Conservation (phyloP, 2,888 invertebrate species). For the Eumacrocentrus americanus region DNA sequence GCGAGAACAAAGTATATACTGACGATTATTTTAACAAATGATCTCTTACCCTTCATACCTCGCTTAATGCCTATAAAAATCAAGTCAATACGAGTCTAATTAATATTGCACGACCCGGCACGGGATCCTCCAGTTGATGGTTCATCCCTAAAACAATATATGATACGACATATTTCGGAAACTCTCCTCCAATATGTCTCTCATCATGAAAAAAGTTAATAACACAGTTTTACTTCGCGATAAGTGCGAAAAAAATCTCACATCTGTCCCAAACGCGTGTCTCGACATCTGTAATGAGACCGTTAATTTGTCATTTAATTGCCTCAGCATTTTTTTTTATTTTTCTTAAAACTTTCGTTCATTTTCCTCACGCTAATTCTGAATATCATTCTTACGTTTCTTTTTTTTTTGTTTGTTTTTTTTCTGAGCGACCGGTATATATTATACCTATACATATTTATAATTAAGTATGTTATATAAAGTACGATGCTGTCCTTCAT, state of each 20-base stretch:
- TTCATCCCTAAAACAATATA: background rate
- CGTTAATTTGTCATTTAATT: background rate
- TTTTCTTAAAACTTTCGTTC: background rate
- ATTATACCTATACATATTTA: constrained; percentile 32
- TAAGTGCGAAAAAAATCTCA: constrained; percentile 8
- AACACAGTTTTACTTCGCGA: constrained; percentile 21
- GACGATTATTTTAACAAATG: constrained; percentile 27
- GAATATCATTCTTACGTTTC: background rate
- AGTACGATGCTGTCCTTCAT: constrained; percentile 33
- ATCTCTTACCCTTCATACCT: constrained; percentile 38
- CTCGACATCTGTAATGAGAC: too few species aligned
- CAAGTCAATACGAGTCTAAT: constrained; percentile 37
- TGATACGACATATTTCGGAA: background rate
- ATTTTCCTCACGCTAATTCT: too few species aligned
- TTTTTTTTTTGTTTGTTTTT: constrained; percentile 27
- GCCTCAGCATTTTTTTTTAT: background rate
- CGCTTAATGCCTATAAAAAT: constrained; percentile 33
- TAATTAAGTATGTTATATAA: constrained; percentile 35
- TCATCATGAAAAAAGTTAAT: constrained; percentile 13
- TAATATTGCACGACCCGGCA: constrained; percentile 62
- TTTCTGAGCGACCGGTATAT: constrained; percentile 34
- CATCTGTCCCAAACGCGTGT: too few species aligned
- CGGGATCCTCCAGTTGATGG: constrained; percentile 32
- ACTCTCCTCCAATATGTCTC: background rate
- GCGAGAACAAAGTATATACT: background rate